Base-by-base conservation (phyloP, 2,797 vertebrate genomes). In the Lophotriccus pileatus region DNA sequence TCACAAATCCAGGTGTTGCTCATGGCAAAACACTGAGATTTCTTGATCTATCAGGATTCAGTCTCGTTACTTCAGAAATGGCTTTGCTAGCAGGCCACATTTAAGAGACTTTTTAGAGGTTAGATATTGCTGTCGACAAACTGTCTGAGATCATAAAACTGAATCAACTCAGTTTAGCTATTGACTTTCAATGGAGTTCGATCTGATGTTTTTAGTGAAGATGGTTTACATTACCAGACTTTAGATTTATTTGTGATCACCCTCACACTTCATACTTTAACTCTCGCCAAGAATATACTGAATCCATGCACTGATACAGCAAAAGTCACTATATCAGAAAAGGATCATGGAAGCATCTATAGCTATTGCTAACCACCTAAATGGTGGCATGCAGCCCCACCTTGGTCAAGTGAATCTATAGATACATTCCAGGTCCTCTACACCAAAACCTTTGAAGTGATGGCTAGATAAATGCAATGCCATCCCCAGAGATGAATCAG, bases 241-340 rank as follows among this genome's bases (percentile, higher is more conserved):
- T 91, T 1, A 62, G 14, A 39, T 66, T 59, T 53, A 34, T 68
- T 75, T 30, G 25, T 58, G 9, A 66, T 68, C 11, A 30, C 8
- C 7, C 25, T 87, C 34, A 36, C 62, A 49, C 20, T 55, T 53
- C 39, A 37, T 47, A 24, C 25, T 49, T 49, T 27, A 53, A 1
- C 20, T 2, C 19, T 36, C 14, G 21, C 30, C 32, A 66, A 62
- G 36, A 81, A 62, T 19, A 39, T 7, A 5, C 22, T 63, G 50
- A 64, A 81, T 59, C 25, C 0, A 0, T 82, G 32, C 32, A 41
- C 1, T 50, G 49, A 43, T 12, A 5, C 3, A 10, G 7, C 32
- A 47, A 28, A 62, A 27, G 28, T 47, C n/a, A 24, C 7, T 39
- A 7, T 36, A 20, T 46, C 37, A 30, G 10, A 22, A 62, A 76